Base-by-base conservation (phyloP, 2,888 invertebrate genomes). In the Thereva nobilitata region DNA sequence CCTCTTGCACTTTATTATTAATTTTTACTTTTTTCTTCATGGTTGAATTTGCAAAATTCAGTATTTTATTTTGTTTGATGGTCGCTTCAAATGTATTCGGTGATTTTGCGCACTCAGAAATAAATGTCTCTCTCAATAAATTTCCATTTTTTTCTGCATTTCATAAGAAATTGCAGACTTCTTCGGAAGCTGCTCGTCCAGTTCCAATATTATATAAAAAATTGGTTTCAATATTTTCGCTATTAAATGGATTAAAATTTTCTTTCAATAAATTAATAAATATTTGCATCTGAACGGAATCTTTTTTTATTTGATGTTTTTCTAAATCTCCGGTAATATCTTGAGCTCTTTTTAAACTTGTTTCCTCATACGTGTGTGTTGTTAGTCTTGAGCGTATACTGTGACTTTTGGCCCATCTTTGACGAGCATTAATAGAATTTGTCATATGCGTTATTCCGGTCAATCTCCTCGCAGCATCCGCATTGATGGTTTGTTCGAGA, bases 1-100 rank as follows among this genome's bases (percentile, higher is more conserved):
- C 54, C 70, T 75, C 73, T 64, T 72, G 72, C 2, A 74, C 67
- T 73, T 74, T 75, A 12, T 68, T 69, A 67, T 71, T 69, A 34
- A 71, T 52, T 67, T 66, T 68, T 1, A 72, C n/a, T 45, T 45
- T 59, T n/a, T 59, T 45, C 34, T 59, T 45, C 6, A n/a, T 37
- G 47, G 37, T 42, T 59, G 68, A 66, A 45, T 42, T 53, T 9
- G 71, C 38, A 66, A 75, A 75, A 68, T 73, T 73, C 38, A 71
- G 50, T 7, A 73, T 34, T 66, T 69, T 67, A 67, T 64, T 73
- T 69, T 68, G 68, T 68, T 73, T 71, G n/a, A 75, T 72, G 45
- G 61, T 65, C 68, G 61, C 74, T 73, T 55, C 55, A 68, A 74
- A 76, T 68, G 74, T 72, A 6, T 66, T 67, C 41, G 50, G 52